Evolutionary conservation across 2,113 vertebrate genomes (phyloP).

Genomic region (Sitta europaea): DNA sequence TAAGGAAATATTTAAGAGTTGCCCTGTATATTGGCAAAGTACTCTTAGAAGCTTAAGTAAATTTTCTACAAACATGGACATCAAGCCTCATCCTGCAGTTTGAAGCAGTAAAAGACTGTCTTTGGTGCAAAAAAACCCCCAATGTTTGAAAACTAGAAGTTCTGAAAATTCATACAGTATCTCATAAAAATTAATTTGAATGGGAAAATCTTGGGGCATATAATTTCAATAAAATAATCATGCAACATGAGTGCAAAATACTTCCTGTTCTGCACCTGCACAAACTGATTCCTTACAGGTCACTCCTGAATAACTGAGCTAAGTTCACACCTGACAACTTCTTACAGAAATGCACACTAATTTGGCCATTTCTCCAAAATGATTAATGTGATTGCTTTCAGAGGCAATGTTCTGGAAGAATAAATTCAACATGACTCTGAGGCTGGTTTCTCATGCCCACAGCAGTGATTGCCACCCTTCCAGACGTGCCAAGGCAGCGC

Average conservation of each 20-base stretch:
- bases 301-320: background rate
- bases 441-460: background rate
- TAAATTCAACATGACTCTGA: background rate
- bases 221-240: background rate
- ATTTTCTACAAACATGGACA: background rate
- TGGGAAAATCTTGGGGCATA: background rate
- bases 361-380: background rate
- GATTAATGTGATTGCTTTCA: background rate
- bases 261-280: background rate
- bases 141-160: background rate
- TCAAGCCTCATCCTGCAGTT: background rate
- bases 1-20: background rate
- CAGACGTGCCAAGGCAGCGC: fast-evolving
- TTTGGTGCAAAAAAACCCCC: background rate
- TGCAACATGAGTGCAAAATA: background rate
- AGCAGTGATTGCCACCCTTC: background rate
- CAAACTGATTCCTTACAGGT: background rate
- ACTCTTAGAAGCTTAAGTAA: background rate
- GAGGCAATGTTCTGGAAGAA: background rate
- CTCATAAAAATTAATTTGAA: background rate
- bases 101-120: background rate
- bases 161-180: background rate
- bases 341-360: background rate
- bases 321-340: background rate
- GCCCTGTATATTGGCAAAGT: background rate